Evolutionary conservation across 2,888 invertebrate genomes (phyloP), one percentile per base, ranked within the genome.

Genomic region (Agrotis clavis): DNA sequence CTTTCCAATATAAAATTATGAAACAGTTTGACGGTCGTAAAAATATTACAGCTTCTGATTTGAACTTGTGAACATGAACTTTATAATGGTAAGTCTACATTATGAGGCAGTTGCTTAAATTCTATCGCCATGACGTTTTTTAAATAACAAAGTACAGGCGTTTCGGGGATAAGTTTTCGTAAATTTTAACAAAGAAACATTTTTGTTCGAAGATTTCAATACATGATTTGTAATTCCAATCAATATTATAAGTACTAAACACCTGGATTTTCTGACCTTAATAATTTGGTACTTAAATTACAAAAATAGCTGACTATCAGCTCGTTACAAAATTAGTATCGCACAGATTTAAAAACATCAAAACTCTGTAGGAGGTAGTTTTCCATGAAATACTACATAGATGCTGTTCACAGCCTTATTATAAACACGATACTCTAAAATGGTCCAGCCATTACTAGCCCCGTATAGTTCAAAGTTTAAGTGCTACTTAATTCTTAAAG

Each of bases 381-480:
- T 16, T 51, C 7, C 19, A 67, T 19, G 41, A 41, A 71, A 48
- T 41, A 51, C 16, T 50, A 62, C 25, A 16, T 41, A 71, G 14
- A 19, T 50, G 19, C 4, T 41, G 0, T 21, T 45, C 21, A 16
- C 11, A 54, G 30, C 21, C 48, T 35, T 59, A 63, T 51, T 35
- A 62, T 35, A 53, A 74, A 65, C 13, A n/a, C 11, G n/a, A 75
- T 56, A 25, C 14, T 60, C 35, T 62, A 50, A 71, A 67, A 59
- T 65, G 19, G 54, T 45, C 45, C 54, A 70, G 21, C 4, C 59
- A 53, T 48, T 63, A 75, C 57, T 45, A 30, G 60, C 70, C 71
- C 5, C 16, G 41, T 65, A 54, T 63, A 76, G 79, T 74, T 85
- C 77, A 77, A 85, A 79, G 85, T 78, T 82, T 76, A 80, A 79